Conservation (phyloP, 23 tunicate species). For the Ascidia mentula region DNA sequence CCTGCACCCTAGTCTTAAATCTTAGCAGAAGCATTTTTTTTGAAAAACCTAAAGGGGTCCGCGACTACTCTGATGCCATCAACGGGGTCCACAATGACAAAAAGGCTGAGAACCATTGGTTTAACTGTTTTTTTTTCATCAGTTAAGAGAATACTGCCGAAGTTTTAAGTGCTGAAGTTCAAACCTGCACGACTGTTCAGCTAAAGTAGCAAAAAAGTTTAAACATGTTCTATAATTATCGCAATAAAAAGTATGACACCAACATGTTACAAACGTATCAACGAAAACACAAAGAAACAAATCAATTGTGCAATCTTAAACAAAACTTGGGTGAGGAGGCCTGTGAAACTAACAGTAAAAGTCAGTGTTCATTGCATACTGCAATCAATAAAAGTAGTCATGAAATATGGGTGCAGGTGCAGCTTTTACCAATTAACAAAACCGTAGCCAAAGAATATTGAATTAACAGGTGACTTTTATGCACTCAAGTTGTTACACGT, state of each 20-base stretch:
- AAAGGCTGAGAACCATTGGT: no score
- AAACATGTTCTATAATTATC: background rate
- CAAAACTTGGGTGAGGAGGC: background rate
- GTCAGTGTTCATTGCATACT: background rate
- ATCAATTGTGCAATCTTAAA: background rate
- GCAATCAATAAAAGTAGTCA: background rate
- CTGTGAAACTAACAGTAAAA: background rate
- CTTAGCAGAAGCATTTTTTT: no score
- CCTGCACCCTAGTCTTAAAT: no score
- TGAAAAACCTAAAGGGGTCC: no score
- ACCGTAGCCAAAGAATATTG: background rate
- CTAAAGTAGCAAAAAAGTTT: background rate
- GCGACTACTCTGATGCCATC: no score
- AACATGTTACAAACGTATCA: background rate
- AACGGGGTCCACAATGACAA: no score
- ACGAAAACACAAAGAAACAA: background rate
- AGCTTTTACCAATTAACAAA: background rate
- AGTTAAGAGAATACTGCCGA: no score
- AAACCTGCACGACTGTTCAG: no score
- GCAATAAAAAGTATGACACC: constrained; percentile 4
- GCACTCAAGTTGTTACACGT: background rate
- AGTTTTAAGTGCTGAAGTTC: no score
- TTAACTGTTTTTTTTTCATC: no score
- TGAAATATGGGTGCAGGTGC: background rate
- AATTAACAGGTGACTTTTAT: background rate